phyloP scores from a whole-genome alignment of 2,113 vertebrate genomes.

The Notarius quadriscutis region DNA sequence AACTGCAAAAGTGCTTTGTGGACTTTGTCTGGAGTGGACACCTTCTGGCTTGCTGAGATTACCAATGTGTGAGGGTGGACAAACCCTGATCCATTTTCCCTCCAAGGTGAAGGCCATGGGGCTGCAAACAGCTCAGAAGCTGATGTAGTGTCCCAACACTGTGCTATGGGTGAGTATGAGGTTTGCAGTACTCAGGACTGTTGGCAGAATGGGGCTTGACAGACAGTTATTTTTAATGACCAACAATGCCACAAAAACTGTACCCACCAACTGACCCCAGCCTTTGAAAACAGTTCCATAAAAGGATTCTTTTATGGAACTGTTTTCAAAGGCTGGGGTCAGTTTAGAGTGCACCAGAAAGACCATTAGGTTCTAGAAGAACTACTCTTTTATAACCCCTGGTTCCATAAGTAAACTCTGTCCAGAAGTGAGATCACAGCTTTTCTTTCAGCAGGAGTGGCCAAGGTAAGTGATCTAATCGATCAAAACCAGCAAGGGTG shows the following conservation, averaged over 20 bases:
- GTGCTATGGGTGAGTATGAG: not conserved
- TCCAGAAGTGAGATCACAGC: no score
- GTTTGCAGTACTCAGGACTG: not conserved
- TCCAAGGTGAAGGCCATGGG: no score
- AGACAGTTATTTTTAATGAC: not conserved
- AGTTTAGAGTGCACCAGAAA: not conserved
- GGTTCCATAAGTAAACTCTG: no score
- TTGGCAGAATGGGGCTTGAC: no score
- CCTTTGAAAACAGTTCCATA: no score
- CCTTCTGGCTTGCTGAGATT: not conserved
- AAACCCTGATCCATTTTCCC: not conserved
- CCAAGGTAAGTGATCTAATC: no score
- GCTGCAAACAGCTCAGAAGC: no score
- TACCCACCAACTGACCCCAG: no score
- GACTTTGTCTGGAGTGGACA: not conserved
- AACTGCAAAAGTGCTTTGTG: not conserved
- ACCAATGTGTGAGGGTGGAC: no score
- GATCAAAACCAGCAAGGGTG: no score
- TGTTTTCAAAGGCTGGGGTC: not conserved
- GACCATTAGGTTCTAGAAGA: not conserved
- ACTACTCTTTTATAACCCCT: not conserved
- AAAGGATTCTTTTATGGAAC: no score
- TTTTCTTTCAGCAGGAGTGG: no score
- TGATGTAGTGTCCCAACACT: not conserved
- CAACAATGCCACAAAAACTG: not conserved